phyloP scores from a whole-genome alignment of 2,113 vertebrate species.

The Phyllostomus hastatus region DNA sequence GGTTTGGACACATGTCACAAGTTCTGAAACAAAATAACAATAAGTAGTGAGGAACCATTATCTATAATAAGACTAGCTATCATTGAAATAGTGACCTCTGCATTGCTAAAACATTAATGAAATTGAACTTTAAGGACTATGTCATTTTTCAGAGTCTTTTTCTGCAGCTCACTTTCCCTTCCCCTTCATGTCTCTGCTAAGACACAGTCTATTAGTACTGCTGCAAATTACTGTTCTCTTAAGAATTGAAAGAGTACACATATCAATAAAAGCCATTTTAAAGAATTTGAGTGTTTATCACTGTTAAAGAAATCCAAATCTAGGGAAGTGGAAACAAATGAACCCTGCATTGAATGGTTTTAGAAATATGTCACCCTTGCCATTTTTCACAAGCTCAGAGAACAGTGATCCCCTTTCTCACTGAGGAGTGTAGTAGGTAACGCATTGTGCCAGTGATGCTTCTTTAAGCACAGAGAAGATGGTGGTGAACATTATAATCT shows the following conservation, averaged over 20 bases:
- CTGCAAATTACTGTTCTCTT: not conserved
- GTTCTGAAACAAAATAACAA: too few relatives aligned
- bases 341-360: not conserved
- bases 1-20: too few relatives aligned
- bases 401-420: not conserved
- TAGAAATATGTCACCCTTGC: not conserved
- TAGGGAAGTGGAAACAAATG: conserved; percentile 33
- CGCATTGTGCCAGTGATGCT: not conserved
- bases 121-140: not conserved
- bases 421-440: not conserved
- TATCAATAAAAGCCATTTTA: not conserved
- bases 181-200: not conserved
- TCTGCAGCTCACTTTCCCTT: not conserved
- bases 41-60: too few relatives aligned
- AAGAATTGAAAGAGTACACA: not conserved
- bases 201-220: not conserved
- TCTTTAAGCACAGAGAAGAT: not conserved
- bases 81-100: not conserved
- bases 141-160: not conserved
- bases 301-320: not conserved
- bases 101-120: not conserved
- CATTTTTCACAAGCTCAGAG: not conserved
- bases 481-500: not conserved
- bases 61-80: not conserved
- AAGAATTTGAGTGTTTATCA: conserved; percentile 13